phyloP scores from a whole-genome alignment of 2,888 invertebrate genomes.

The Diplolepis rosae region DNA sequence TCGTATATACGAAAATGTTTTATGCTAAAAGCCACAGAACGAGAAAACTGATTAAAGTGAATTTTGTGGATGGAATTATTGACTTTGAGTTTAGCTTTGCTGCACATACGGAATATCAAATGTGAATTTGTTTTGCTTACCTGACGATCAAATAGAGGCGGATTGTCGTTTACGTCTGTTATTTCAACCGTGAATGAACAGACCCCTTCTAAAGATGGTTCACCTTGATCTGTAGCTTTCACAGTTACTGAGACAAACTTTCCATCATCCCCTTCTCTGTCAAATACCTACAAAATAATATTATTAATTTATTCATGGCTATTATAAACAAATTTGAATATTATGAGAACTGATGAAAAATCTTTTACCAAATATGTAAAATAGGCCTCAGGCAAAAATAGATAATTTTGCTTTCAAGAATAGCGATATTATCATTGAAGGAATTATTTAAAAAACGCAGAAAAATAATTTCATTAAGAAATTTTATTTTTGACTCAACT shows the following conservation, averaged over 20 bases:
- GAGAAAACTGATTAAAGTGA: not conserved
- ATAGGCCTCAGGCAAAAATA: too few relatives aligned
- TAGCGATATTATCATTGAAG: too few relatives aligned
- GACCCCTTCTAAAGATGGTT: slow-evolving; percentile 96
- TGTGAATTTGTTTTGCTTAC: slow-evolving; percentile 75
- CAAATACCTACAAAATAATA: slow-evolving; percentile 81
- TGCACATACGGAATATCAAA: not conserved
- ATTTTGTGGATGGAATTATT: not conserved
- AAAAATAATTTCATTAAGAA: too few relatives aligned
- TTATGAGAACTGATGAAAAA: slow-evolving; percentile 34
- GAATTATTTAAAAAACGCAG: too few relatives aligned
- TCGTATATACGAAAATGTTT: not conserved
- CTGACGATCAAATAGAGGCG: slow-evolving; percentile 95
- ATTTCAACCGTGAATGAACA: slow-evolving; percentile 99
- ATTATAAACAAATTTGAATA: slow-evolving; percentile 25
- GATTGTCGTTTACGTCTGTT: slow-evolving; percentile 98
- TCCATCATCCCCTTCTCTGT: slow-evolving; percentile 96
- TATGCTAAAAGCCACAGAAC: not conserved
- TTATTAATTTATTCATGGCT: not conserved
- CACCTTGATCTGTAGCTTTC: slow-evolving; percentile 99
- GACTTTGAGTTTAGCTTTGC: not conserved
- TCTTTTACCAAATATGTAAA: too few relatives aligned
- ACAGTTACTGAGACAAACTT: slow-evolving; percentile 97
- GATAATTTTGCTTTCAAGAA: too few relatives aligned
- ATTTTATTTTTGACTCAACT: too few relatives aligned